A percentile compares a stretch with the other conserved stretches of the same genome.
Conservation (phyloP, 2,797 vertebrate genomes). For the Chaunax sp. region DNA sequence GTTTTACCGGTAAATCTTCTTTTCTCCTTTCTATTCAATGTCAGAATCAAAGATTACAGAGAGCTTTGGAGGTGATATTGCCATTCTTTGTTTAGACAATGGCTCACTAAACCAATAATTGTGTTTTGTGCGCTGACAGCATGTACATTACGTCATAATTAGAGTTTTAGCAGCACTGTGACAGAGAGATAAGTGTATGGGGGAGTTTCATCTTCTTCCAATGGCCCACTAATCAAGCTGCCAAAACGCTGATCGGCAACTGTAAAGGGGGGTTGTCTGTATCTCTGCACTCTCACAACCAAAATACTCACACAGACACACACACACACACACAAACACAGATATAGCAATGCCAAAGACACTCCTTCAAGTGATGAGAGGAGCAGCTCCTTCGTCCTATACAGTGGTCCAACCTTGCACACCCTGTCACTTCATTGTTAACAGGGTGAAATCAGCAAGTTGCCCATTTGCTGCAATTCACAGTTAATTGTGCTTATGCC, state of each 20-base stretch:
- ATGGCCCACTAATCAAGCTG: slow-evolving; percentile 52
- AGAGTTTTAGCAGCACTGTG: slow-evolving; percentile 66
- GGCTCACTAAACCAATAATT: slow-evolving; percentile 73
- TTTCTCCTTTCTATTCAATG: slow-evolving; percentile 70
- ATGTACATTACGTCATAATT: slow-evolving; percentile 75
- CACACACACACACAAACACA: slow-evolving; percentile 7
- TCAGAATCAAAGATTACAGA: slow-evolving; percentile 83
- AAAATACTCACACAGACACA: slow-evolving; percentile 22
- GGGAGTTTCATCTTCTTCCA: slow-evolving; percentile 65
- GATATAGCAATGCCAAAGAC: slow-evolving; percentile 26
- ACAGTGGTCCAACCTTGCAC: slow-evolving; percentile 14
- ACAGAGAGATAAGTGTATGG: slow-evolving; percentile 62
- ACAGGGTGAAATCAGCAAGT: slow-evolving; percentile 38
- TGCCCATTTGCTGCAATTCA: slow-evolving; percentile 47
- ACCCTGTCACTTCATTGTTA: slow-evolving; percentile 27
- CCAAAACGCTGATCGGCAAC: slow-evolving; percentile 61
- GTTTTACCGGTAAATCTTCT: slow-evolving; percentile 75
- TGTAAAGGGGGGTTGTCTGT: slow-evolving; percentile 34
- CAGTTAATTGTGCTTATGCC: slow-evolving; percentile 46
- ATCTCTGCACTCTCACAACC: slow-evolving; percentile 22
- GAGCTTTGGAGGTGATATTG: slow-evolving; percentile 79
- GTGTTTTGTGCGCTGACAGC: slow-evolving; percentile 72
- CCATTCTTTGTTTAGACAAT: slow-evolving; percentile 76
- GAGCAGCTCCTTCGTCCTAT: slow-evolving; percentile 18
- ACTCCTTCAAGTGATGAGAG: slow-evolving; percentile 14